Evolutionary conservation across 2,113 vertebrate genomes (phyloP).

Genomic region (Ancistrus triradiatus): DNA sequence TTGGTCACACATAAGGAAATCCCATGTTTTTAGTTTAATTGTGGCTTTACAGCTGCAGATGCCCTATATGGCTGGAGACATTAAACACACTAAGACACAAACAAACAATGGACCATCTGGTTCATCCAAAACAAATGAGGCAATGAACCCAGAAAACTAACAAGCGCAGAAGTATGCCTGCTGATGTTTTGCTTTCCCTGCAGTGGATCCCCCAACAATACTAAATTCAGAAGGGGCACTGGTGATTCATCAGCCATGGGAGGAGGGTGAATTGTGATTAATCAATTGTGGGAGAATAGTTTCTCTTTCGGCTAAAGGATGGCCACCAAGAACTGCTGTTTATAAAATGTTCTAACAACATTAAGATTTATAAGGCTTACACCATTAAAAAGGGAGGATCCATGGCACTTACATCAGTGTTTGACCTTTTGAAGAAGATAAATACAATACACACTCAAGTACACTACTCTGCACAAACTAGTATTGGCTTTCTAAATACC

Average conservation of each 20-base stretch:
- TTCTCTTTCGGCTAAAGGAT: neutral
- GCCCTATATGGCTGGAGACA: too few species aligned
- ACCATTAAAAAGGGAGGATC: slow-evolving; percentile 10
- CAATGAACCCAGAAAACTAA: neutral
- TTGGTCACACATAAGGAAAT: too few species aligned
- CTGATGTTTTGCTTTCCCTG: slow-evolving; percentile 11
- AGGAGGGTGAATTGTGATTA: too few species aligned
- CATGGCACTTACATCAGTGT: neutral
- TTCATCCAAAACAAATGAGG: slow-evolving; percentile 33
- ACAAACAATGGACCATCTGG: neutral
- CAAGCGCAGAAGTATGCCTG: neutral
- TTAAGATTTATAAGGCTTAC: neutral
- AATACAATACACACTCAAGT: neutral
- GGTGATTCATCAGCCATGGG: slow-evolving; percentile 3
- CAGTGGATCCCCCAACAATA: neutral
- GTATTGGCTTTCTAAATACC: neutral
- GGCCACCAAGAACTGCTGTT: slow-evolving; percentile 30
- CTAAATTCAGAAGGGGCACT: slow-evolving; percentile 4
- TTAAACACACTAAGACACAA: neutral
- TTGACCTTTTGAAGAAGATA: neutral
- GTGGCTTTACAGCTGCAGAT: too few species aligned
- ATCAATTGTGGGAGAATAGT: too few species aligned
- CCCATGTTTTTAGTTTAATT: too few species aligned
- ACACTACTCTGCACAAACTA: neutral
- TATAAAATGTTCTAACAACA: slow-evolving; percentile 5